Evolutionary conservation across 2,113 vertebrate species (phyloP).

Genomic region (Caloenas nicobarica): DNA sequence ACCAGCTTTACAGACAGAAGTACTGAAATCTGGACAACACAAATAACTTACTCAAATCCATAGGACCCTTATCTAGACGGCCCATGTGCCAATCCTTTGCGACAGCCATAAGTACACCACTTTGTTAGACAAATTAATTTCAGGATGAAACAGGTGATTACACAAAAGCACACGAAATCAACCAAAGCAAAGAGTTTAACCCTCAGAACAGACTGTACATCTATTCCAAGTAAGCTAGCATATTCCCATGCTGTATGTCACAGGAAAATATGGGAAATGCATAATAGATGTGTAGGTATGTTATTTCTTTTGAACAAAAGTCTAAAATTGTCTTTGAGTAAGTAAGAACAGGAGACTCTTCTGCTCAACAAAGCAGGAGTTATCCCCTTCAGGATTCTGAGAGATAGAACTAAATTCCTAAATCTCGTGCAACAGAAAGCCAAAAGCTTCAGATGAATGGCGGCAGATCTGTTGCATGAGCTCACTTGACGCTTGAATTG

Average conservation of each 20-base stretch:
- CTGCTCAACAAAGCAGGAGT: not conserved
- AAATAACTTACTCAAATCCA: not conserved
- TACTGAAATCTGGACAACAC: not conserved
- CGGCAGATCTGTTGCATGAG: not conserved
- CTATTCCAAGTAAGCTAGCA: not conserved
- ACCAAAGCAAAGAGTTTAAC: not conserved
- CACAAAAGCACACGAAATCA: not conserved
- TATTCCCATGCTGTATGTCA: not conserved
- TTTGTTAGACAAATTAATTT: not conserved
- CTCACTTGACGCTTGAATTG: not conserved
- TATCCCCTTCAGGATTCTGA: not conserved
- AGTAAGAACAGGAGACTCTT: not conserved
- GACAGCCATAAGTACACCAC: not conserved
- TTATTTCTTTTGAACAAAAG: not conserved
- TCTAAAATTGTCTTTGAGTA: not conserved
- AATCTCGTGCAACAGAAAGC: not conserved
- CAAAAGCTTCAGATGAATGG: not conserved
- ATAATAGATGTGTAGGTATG: not conserved
- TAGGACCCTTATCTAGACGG: not conserved
- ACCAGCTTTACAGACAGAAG: not conserved
- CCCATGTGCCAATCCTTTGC: not conserved
- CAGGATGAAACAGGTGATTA: not conserved
- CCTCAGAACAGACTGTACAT: not conserved
- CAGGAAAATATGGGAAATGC: not conserved
- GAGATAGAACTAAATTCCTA: not conserved